These are phyloP conservation scores for Neoaliturus tenellus DNA, from an alignment of 2,888 invertebrate genomes.

Conservation along the genomic window DNA sequence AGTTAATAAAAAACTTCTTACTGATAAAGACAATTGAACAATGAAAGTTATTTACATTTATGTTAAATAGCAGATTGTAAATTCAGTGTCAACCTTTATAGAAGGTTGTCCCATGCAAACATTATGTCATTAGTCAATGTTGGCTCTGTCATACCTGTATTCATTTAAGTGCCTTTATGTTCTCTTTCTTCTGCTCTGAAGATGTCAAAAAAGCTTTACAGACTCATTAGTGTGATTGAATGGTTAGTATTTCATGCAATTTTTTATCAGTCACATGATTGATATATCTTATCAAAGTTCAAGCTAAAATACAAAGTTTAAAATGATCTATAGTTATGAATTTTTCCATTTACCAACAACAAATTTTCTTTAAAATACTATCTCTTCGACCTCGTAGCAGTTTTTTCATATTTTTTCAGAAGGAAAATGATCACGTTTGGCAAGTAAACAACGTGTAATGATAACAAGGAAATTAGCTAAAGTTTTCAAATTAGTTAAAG, in stretches of 20 bases:
- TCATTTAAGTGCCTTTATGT: not conserved
- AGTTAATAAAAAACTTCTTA: too few relatives aligned
- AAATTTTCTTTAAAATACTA: too few relatives aligned
- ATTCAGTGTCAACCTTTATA: not conserved
- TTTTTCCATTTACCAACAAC: too few relatives aligned
- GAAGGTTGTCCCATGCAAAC: not conserved
- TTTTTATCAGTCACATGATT: not conserved
- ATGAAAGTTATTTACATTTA: too few relatives aligned
- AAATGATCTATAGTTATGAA: not conserved
- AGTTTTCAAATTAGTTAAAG: too few relatives aligned
- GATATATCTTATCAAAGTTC: not conserved
- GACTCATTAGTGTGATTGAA: not conserved
- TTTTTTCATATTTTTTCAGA: too few relatives aligned
- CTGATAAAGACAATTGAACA: too few relatives aligned
- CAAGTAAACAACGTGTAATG: too few relatives aligned
- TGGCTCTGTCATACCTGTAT: not conserved
- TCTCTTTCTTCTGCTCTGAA: not conserved
- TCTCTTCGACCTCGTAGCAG: too few relatives aligned
- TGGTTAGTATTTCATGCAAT: not conserved
- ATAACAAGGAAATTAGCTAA: too few relatives aligned
- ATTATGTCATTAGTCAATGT: slow-evolving; percentile 18
- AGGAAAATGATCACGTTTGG: too few relatives aligned
- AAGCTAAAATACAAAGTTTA: not conserved
- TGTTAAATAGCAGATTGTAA: too few relatives aligned
- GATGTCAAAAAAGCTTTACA: not conserved